Base-by-base conservation (phyloP, 2,797 vertebrate genomes). In the Xiphorhynchus erythropygius region DNA sequence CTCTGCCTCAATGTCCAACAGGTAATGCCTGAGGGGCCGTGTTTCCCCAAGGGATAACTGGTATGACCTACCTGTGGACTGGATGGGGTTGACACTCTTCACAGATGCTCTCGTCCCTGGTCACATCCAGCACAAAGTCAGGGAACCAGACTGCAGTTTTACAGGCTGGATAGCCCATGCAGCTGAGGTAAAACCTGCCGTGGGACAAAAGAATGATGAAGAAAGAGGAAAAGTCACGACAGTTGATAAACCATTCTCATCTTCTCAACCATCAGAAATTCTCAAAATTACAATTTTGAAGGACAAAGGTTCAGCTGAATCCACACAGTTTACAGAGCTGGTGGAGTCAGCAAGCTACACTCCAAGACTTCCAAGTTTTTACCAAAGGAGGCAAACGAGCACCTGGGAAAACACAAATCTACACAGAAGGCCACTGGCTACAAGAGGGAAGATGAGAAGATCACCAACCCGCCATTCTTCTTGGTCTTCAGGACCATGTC, bases 401-500 rank as follows among this genome's bases (percentile, higher is more conserved):
- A 23, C 59, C 46, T 78, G 41, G 59, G 71, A 68, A 55, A 84
- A n/a, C 52, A 84, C 12, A 86, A 67, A 53, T 13, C 56, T 53
- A 21, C 56, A 22, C 17, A 44, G 49, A 14, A 46, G 23, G 28
- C 37, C 49, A 25, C 7, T 30, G 25, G 15, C n/a, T 62, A 53
- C 63, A 53, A 35, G 22, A 60, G 23, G 18, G 37, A 80, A 87
- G 33, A 39, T 49, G 46, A 98, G 44, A 80, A 89, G 33, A 39
- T 46, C 53, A 98, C 98, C 97, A 81, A 99, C 99, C 98, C 95
- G 65, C 99, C 98, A 0, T 97, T 99, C 97, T 97, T 99, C 97
- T 95, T 99, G 96, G 97, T 99, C 97, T 98, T 99, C 90, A 99
- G 98, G 69, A 99, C 98, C 99, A 99, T 99, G 97, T 99, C 99